phyloP scores from a whole-genome alignment of 2,797 vertebrate species.

The Siniperca scherzeri region DNA sequence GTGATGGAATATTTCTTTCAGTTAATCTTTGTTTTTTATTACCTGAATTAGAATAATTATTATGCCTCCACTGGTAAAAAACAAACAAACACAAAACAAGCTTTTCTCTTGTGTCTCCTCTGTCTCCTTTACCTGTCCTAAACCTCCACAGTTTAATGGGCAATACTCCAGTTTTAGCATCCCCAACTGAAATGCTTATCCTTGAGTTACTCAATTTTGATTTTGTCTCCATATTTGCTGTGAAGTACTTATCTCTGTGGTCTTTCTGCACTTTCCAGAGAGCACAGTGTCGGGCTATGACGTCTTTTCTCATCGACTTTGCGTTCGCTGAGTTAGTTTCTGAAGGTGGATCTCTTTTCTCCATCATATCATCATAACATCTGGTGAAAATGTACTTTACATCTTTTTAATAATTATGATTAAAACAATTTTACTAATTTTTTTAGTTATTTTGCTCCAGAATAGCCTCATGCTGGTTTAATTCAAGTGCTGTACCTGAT shows the following conservation, averaged over 20 bases:
- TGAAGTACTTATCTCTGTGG: not conserved
- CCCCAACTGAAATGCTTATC: slow-evolving; percentile 38
- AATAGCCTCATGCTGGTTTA: not conserved
- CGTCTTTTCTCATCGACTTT: not conserved
- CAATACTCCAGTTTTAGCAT: slow-evolving; percentile 26
- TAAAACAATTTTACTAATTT: not conserved
- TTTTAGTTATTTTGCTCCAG: not conserved
- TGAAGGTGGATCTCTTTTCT: not conserved
- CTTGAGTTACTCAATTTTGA: slow-evolving; percentile 51
- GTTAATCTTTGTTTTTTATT: not conserved
- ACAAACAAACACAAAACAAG: not conserved
- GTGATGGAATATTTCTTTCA: slow-evolving; percentile 11
- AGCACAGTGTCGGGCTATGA: not conserved
- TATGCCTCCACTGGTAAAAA: not conserved
- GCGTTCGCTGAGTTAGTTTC: not conserved
- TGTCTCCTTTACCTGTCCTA: slow-evolving; percentile 59
- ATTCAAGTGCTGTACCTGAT: not conserved
- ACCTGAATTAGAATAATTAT: not conserved
- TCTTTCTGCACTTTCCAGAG: not conserved
- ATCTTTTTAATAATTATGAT: not conserved
- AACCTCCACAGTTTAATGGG: slow-evolving; percentile 28
- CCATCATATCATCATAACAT: not conserved
- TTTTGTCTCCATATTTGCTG: slow-evolving; percentile 52
- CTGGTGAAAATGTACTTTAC: not conserved
- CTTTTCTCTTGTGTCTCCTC: slow-evolving; percentile 12